These are phyloP conservation scores for Nasonovia ribisnigri DNA, from an alignment of 2,888 invertebrate genomes.

Conservation along the genomic window DNA sequence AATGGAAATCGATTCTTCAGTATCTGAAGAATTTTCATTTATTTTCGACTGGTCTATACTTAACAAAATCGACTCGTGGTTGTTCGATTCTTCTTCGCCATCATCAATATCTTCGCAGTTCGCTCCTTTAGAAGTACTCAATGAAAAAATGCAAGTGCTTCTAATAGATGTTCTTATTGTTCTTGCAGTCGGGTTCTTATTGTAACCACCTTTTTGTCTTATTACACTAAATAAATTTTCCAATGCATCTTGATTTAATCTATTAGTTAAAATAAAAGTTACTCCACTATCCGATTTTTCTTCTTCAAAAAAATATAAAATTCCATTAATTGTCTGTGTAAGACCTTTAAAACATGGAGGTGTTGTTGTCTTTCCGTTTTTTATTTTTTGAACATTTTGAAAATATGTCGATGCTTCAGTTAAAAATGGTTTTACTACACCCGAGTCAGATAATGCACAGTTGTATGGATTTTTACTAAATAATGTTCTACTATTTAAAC, in stretches of 20 bases:
- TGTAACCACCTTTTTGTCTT: conserved; percentile 67
- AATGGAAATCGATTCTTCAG: not conserved
- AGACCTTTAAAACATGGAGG: conserved; percentile 68
- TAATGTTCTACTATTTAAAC: conserved; percentile 6
- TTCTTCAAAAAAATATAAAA: conserved; percentile 67
- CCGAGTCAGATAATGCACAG: conserved; percentile 63
- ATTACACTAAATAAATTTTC: conserved; percentile 43
- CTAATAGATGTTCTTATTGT: conserved; percentile 65
- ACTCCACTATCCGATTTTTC: conserved; percentile 62
- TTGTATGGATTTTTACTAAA: conserved; percentile 66
- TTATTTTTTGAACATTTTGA: not conserved
- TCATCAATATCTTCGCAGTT: not conserved
- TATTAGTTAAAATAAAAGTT: too few species aligned
- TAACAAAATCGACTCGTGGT: not conserved
- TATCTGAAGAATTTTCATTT: not conserved
- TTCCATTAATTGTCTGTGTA: conserved; percentile 67
- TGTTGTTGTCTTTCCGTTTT: conserved; percentile 57
- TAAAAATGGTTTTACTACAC: not conserved
- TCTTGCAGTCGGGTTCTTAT: conserved; percentile 66
- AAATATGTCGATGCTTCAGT: not conserved
- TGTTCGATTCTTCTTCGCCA: too few species aligned
- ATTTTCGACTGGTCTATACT: too few species aligned
- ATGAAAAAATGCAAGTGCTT: conserved; percentile 37
- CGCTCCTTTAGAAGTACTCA: not conserved
- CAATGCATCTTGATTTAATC: too few species aligned